phyloP scores from a whole-genome alignment of 1,140 invertebrate species.

The Venturia canescens region DNA sequence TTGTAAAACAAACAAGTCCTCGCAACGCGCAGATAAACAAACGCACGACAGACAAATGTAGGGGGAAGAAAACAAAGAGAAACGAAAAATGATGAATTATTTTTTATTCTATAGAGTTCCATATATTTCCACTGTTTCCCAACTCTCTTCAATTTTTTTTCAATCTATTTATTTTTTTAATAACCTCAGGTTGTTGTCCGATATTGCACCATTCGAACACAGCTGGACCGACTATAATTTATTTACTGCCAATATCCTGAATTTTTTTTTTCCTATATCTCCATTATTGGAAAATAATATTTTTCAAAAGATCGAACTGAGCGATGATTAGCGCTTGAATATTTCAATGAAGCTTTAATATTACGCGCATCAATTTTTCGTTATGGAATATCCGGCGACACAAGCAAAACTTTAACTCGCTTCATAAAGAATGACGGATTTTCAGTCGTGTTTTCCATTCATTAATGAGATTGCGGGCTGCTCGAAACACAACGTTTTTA shows the following conservation, averaged over 20 bases:
- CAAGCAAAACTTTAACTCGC: no score
- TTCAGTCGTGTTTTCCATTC: no score
- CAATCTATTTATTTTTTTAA: conserved; percentile 2
- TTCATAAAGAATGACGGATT: no score
- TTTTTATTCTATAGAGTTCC: background rate
- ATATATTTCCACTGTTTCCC: background rate
- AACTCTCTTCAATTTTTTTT: background rate
- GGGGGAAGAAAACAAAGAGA: background rate
- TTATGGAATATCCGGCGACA: no score
- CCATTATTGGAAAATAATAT: background rate
- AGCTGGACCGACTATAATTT: background rate
- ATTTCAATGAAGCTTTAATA: background rate
- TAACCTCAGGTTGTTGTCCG: background rate
- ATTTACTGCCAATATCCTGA: background rate
- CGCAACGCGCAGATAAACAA: background rate
- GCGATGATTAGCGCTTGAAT: background rate
- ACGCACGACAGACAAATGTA: background rate
- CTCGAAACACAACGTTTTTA: no score
- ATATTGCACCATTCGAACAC: background rate
- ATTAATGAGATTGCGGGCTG: no score
- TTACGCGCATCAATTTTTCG: background rate
- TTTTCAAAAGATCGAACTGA: background rate
- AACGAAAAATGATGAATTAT: background rate
- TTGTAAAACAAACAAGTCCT: conserved; percentile 59
- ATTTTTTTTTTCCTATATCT: background rate